A percentile compares a stretch with the other conserved stretches of the same genome.
Conservation (phyloP, 2,797 vertebrate species). For the Catharus ustulatus region DNA sequence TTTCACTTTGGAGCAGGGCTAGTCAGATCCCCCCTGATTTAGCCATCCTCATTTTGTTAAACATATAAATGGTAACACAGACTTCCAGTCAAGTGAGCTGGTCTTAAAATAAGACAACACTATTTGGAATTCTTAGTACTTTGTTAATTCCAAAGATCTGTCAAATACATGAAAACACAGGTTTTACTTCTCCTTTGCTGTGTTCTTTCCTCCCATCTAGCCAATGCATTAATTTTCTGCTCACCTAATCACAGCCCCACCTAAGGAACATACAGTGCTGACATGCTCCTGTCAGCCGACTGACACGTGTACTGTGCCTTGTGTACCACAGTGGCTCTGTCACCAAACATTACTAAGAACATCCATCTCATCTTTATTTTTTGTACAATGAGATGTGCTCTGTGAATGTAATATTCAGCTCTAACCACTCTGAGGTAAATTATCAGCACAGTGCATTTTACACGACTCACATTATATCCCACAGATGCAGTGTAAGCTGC, state of each 20-base stretch:
- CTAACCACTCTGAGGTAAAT: slow-evolving; percentile 16
- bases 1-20: neutral
- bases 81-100: neutral
- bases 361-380: slow-evolving; percentile 27
- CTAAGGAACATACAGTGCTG: neutral
- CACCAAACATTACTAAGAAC: neutral
- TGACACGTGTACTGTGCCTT: neutral
- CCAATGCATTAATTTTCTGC: slow-evolving; percentile 14
- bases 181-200: neutral
- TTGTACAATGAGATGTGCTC: neutral
- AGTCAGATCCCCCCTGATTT: neutral
- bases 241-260: neutral
- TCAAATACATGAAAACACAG: neutral
- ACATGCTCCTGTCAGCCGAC: neutral
- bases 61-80: neutral
- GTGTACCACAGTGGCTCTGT: neutral
- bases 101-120: neutral
- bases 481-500: neutral
- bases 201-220: neutral
- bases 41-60: neutral
- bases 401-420: slow-evolving; percentile 12
- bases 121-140: neutral
- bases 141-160: neutral
- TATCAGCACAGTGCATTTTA: slow-evolving; percentile 16
- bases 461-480: slow-evolving; percentile 5